A percentile compares a stretch with the other conserved stretches of the same genome.
Evolutionary conservation across 2,113 vertebrate genomes (phyloP).

Genomic region (Malurus cyaneus): DNA sequence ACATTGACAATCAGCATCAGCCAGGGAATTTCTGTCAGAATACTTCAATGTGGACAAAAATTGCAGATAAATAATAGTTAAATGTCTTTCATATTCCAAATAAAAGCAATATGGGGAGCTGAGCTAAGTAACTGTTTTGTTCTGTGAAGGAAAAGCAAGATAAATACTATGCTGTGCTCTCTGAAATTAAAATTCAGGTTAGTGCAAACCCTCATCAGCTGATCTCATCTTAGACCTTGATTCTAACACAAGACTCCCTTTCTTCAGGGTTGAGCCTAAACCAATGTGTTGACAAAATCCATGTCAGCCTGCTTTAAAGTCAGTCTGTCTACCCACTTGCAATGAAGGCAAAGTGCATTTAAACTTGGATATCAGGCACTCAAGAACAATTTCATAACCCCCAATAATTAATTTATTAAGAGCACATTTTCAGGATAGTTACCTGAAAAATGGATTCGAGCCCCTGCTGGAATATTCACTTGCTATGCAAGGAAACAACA

Average conservation of each 20-base stretch:
- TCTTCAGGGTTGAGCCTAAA: not conserved
- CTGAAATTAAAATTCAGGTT: not conserved
- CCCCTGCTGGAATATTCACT: not conserved
- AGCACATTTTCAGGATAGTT: not conserved
- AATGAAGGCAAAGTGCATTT: not conserved
- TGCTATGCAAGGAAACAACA: not conserved
- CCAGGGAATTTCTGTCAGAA: not conserved
- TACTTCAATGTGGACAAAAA: not conserved
- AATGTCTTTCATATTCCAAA: not conserved
- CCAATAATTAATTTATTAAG: not conserved
- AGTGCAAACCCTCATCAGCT: not conserved
- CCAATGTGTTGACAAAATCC: not conserved
- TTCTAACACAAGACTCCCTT: not conserved
- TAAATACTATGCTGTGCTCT: not conserved
- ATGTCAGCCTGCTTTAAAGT: not conserved
- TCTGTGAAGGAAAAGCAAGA: not conserved
- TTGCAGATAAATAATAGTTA: not conserved
- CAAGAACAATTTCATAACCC: not conserved
- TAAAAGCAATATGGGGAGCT: not conserved
- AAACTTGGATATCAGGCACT: not conserved
- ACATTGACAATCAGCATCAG: not conserved
- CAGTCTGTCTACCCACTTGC: not conserved
- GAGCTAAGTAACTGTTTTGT: not conserved
- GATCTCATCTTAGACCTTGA: not conserved
- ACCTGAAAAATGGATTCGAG: not conserved